Base-by-base conservation (phyloP, 2,888 invertebrate genomes). In the Eupithecia subfuscata region DNA sequence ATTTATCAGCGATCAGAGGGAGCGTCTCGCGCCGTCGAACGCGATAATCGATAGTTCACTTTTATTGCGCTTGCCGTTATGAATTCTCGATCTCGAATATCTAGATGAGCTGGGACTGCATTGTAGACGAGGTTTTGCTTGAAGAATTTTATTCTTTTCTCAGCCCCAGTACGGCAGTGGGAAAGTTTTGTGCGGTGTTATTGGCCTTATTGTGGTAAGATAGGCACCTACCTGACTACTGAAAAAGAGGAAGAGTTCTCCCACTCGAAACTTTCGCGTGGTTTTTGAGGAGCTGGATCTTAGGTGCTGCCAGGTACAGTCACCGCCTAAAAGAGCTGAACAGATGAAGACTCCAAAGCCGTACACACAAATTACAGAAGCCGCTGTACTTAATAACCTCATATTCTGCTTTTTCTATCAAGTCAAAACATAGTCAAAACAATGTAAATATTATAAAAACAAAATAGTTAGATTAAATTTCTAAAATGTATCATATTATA, bases 21-120 rank as follows among this genome's bases (percentile, higher is more conserved):
- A 90, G 85, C 88, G 90, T 86, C 85, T 87, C 91, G 91, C 90
- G 87, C 87, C 88, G 87, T 80, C 84, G 90, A 83, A 85, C 83
- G 83, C 85, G 86, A 88, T 92, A 92, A 93, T 93, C 92, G 91
- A 92, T 91, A 89, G 84, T 84, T 87, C 90, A 87, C 86, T 91
- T 91, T 90, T 91, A 91, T 89, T 86, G 85, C 85, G 84, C 71
- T 71, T 74, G 68, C 73, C 75, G 70, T 75, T 77, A 73, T 77
- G 75, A 81, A 73, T 73, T 75, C 74, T 71, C 40, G 48, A 75
- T 52, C 56, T 43, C 43, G 43, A 45, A 12, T 64, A 14, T 37
- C 65, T 40, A 69, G 69, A 52, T 40, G 48, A 69, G 34, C 43
- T 43, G 40, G 43, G 48, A 48, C 69, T 40, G 69, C 48, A 69